Percentiles rank a stretch among this genome's conserved stretches.
Evolutionary conservation across 53 echinoderm and acorn worm species (phyloP).

Genomic region (Antedon mediterranea): DNA sequence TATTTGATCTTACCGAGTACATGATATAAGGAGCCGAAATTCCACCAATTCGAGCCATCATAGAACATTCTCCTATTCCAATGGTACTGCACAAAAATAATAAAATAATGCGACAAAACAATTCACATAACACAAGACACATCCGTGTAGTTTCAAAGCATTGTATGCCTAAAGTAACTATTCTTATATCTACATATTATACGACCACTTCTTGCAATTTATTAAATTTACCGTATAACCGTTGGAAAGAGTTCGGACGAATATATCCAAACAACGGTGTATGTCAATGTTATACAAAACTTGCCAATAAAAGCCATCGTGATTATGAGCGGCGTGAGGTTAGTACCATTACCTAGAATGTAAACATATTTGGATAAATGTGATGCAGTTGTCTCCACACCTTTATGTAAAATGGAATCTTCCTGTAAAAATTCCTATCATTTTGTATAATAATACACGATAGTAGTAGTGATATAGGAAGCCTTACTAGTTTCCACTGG

Average conservation of each 20-base stretch:
- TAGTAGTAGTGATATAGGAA: too few relatives aligned
- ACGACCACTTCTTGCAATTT: too few relatives aligned
- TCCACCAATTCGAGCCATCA: neutral
- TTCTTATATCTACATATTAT: too few relatives aligned
- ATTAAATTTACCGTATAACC: constrained; percentile 46
- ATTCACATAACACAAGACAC: too few relatives aligned
- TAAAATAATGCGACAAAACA: too few relatives aligned
- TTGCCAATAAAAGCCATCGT: constrained; percentile 66
- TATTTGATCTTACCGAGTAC: neutral
- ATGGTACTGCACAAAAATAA: neutral
- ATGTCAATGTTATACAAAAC: constrained; percentile 68
- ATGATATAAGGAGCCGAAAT: neutral
- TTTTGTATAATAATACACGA: too few relatives aligned
- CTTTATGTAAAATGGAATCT: too few relatives aligned
- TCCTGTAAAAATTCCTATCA: too few relatives aligned
- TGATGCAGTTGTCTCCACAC: too few relatives aligned
- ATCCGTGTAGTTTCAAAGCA: too few relatives aligned
- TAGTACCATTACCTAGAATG: constrained; percentile 20
- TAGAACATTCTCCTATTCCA: neutral
- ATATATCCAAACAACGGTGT: constrained; percentile 55
- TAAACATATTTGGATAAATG: too few relatives aligned
- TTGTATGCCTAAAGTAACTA: too few relatives aligned
- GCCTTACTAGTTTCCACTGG: constrained; percentile 41
- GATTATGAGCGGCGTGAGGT: constrained; percentile 13
- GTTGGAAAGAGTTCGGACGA: constrained; percentile 78